Evolutionary conservation across 2,888 invertebrate species (phyloP).

Genomic region (Nymphalis polychloros): DNA sequence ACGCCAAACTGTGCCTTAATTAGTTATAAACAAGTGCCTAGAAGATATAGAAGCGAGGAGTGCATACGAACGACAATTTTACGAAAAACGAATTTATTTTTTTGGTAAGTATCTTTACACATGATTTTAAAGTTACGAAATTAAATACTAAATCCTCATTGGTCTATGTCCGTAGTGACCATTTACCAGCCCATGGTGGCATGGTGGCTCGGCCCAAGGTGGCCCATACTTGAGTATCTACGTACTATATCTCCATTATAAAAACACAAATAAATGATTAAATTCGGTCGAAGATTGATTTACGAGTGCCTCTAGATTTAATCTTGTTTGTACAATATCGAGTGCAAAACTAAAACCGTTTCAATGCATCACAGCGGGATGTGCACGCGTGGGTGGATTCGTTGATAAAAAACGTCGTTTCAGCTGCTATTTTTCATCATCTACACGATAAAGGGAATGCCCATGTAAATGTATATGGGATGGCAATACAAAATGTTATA

Average conservation of each 20-base stretch:
- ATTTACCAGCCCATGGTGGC: too few relatives aligned
- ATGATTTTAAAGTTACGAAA: neutral
- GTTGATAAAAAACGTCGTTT: conserved; percentile 20
- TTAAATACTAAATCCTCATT: too few relatives aligned
- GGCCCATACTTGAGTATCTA: too few relatives aligned
- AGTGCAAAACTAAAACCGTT: conserved; percentile 20
- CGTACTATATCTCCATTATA: too few relatives aligned
- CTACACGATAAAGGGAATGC: conserved; percentile 10
- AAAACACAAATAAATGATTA: neutral
- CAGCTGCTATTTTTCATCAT: conserved; percentile 21
- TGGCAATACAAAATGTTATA: neutral
- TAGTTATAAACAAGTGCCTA: conserved; percentile 17
- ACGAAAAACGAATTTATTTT: conserved; percentile 34
- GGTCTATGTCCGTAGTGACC: too few relatives aligned
- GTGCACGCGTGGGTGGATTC: conserved; percentile 13
- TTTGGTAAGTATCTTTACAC: conserved; percentile 21
- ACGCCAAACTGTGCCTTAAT: conserved; percentile 41
- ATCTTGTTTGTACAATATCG: neutral
- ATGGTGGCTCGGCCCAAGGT: too few relatives aligned
- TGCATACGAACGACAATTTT: conserved; percentile 35
- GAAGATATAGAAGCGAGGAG: conserved; percentile 15
- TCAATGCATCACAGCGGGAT: conserved; percentile 30
- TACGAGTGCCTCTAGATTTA: neutral
- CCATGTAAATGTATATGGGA: conserved; percentile 10
- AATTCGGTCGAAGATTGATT: neutral